Evolutionary conservation across 2,113 vertebrate species (phyloP).

Genomic region (Dipodomys merriami): DNA sequence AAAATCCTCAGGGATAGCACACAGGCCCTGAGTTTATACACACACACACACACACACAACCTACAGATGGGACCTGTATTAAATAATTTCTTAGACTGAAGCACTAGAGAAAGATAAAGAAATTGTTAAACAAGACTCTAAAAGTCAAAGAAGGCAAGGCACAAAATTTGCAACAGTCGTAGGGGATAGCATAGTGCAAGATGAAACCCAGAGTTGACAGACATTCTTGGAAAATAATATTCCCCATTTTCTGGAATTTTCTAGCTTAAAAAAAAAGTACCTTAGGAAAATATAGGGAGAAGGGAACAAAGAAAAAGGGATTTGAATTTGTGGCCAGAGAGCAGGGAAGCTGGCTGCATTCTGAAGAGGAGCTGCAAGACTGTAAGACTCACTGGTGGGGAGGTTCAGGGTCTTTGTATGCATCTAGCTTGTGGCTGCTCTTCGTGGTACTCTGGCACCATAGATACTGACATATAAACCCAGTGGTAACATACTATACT

Average conservation of each 20-base stretch:
- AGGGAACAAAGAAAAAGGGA: too few relatives aligned
- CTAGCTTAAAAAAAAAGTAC: background rate
- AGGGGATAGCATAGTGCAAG: background rate
- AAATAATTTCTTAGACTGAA: slow-evolving; percentile 58
- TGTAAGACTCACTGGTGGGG: accelerated
- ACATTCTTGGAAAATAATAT: slow-evolving; percentile 7
- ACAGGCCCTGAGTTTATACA: too few relatives aligned
- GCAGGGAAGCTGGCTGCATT: background rate
- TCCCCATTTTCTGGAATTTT: slow-evolving; percentile 19
- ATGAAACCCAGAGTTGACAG: background rate
- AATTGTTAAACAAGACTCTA: slow-evolving; percentile 41
- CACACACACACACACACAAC: too few relatives aligned
- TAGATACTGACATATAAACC: background rate
- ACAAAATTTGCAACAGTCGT: background rate
- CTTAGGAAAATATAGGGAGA: background rate
- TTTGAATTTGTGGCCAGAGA: background rate
- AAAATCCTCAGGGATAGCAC: too few relatives aligned
- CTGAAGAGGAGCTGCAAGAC: background rate
- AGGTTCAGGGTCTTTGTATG: background rate
- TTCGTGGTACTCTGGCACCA: background rate
- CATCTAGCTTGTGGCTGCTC: background rate
- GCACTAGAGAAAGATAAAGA: slow-evolving; percentile 51
- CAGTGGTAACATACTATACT: background rate
- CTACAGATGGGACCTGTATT: background rate
- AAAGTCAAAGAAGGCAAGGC: slow-evolving; percentile 21